Evolutionary conservation across 2,113 vertebrate species (phyloP), one percentile per base, ranked within the genome.

Genomic region (Gobiocypris rarus): DNA sequence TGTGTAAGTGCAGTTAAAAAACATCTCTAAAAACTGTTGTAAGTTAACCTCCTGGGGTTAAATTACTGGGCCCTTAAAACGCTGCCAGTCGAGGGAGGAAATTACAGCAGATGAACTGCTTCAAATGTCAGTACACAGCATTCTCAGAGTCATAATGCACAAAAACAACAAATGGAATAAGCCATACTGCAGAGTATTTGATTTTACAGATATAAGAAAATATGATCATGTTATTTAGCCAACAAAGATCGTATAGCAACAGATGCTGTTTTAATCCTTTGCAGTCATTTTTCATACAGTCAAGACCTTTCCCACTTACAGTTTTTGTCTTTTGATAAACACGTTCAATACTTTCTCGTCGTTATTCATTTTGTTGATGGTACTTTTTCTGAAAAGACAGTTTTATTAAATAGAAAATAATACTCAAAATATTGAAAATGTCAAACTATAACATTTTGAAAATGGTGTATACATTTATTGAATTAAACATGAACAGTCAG

Each of bases 71-170:
- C 6, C 26, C 28, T 54, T 59, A 52, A 24, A 78, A 77, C 8
- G 13, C 17, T 31, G 67, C 26, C 28, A 11, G 26, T 11, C 7
- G 9, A 58, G 50, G n/a, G 50, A 81, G 56, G 48, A 52, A 61
- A 81, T 63, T 22, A 63, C 41, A 61, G 6, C 50, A 73, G 48
- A 56, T 22, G 24, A 17, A 75, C 26, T 75, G 50, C 8, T 2
- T 54, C 73, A 75, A 75, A 75, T 75, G 73, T 50, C 73, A 75
- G 19, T 13, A 38, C 34, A 19, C 31, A 19, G 3, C 65, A 69
- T 41, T 76, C 26, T 22, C 28, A 19, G 28, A 59, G 41, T 61
- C 38, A 78, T 17, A 78, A 24, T 2, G 2, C 38, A n/a, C 28
- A 58, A 3, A 61, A 17, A 41, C 43, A 61, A 5, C 54, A 19